Base-by-base conservation (phyloP, 1,140 invertebrate species). In the Coboldia fuscipes region DNA sequence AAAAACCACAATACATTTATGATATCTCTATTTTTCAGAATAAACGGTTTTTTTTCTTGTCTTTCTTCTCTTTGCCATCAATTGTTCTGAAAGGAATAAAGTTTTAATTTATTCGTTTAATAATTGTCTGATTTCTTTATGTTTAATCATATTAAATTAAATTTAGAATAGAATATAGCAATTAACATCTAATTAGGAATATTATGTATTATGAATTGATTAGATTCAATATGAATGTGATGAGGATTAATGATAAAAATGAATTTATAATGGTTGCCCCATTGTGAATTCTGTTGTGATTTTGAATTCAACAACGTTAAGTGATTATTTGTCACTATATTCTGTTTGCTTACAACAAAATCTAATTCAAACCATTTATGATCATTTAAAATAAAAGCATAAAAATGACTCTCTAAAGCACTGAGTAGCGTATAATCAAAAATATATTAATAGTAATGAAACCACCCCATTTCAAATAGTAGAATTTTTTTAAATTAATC, bases 51-150 rank as follows among this genome's bases (percentile, higher is more conserved):
- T 34, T 34, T 21, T 34, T 34, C 16, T 34, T 19, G 13, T 34
- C 19, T 19, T 34, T 34, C 26, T 34, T 34, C 21, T 34, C 33
- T 34, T 34, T 34, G 21, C 33, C 33, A 17, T 34, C 33, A 15
- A 34, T 26, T 8, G 33, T 34, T 34, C 33, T 34, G 33, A 12
- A 34, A 27, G 24, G 14, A n/a, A 14, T 27, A 10, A 27, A 27
- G 3, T 27, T 27, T 27, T n/a, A 10, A 27, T n/a, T 27, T 10
- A 27, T 10, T 27, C 12, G 14, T 27, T 10, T 27, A 23, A 7
- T 23, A 7, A 7, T 23, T 23, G 6, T 23, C 12, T 4, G 14
- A 27, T n/a, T n/a, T 27, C 12, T n/a, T 27, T 3, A 27, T 27
- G 22, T 24, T n/a, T n/a, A 27, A 27, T n/a, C 3, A 27, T n/a